A percentile compares a stretch with the other conserved stretches of the same genome.
Evolutionary conservation across 2,797 vertebrate genomes (phyloP).

Genomic region (Falco concolor): DNA sequence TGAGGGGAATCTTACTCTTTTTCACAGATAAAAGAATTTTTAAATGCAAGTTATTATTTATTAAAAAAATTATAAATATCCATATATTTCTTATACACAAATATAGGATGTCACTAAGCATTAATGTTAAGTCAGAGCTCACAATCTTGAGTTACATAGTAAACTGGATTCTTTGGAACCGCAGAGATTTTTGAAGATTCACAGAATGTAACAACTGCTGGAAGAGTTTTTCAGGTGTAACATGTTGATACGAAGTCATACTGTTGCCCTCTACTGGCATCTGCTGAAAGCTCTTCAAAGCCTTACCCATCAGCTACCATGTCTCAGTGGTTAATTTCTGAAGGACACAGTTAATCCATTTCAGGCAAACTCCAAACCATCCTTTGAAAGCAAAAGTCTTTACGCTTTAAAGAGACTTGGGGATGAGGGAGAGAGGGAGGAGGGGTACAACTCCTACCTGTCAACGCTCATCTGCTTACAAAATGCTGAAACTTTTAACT

Average conservation of each 20-base stretch:
- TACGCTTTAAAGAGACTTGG: background rate
- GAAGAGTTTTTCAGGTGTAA: slow-evolving; percentile 70
- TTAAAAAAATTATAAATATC: background rate
- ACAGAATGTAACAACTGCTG: slow-evolving; percentile 51
- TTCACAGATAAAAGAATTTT: background rate
- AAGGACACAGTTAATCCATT: slow-evolving; percentile 15
- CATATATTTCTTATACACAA: background rate
- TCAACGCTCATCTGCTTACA: slow-evolving; percentile 42
- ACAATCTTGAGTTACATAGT: background rate
- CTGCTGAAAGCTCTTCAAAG: slow-evolving; percentile 8
- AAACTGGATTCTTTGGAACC: background rate
- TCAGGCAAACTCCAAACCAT: background rate
- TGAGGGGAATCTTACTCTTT: background rate
- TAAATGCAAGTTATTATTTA: background rate
- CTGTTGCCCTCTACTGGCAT: slow-evolving; percentile 48
- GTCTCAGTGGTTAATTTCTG: background rate
- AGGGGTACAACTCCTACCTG: background rate
- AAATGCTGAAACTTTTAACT: slow-evolving; percentile 49
- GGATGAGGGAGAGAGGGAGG: background rate
- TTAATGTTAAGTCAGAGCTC: background rate
- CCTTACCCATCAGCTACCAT: background rate
- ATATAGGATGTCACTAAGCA: background rate
- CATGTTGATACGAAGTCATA: slow-evolving; percentile 66
- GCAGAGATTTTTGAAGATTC: background rate
- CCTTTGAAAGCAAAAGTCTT: background rate